Base-by-base conservation (phyloP, 2,113 vertebrate genomes). In the Propithecus coquereli region DNA sequence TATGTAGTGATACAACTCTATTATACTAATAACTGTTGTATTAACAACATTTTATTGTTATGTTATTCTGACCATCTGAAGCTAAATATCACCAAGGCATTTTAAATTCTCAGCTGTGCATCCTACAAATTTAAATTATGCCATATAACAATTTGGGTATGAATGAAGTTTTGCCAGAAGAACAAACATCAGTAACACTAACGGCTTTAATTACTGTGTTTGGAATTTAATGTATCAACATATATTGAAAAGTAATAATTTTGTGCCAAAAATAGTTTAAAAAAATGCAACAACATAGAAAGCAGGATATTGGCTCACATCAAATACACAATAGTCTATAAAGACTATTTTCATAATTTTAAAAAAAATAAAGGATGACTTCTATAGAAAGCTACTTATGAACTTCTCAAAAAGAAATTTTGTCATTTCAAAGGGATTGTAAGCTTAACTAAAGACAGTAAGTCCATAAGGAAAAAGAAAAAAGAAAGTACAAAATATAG, bases 71-170 rank as follows among this genome's bases (percentile, higher is more conserved):
- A 74, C 71, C 59, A 91, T 57, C 74, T 95, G 83, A 93, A 76
- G 27, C 59, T 81, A 95, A 93, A 93, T 92, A 43, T 25, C 47
- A 92, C 34, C 47, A 71, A 52, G 68, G 22, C 30, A 57, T 47
- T 76, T 79, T 70, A 81, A 87, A 71, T 79, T 92, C 9, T 92
- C 94, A 95, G 74, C 74, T 95, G 88, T 7, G n/a, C 23, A 32
- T 22, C 34, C 34, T 59, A 80, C 52, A 96, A 94, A 96, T 37
- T 87, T 80, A 93, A 92, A 92, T 77, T 22, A 45, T 34, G 37
- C 59, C 52, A 85, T 84, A 25, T 68, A 90, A 88, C 86, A 91
- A 70, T 63, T 52, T 88, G 59, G 32, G 30, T 87, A 77, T 16
- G 27, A 81, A 34, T 85, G 66, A 92, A 50, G 65, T 76, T 81